Base-by-base conservation (phyloP, 2,888 invertebrate genomes). In the Lepidocyrtoides sp. region DNA sequence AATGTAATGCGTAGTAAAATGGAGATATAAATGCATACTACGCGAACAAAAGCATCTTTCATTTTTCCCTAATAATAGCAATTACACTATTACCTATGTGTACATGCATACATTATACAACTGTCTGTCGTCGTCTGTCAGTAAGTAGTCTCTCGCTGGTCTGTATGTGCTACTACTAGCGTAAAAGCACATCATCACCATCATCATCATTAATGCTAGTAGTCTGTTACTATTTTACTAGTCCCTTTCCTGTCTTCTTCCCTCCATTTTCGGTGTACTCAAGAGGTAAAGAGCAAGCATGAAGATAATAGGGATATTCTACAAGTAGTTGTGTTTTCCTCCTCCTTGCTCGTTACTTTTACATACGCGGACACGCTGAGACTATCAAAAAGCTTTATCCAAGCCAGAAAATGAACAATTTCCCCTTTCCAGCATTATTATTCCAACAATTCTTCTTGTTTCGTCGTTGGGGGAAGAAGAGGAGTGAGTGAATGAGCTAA, bases 401-500 rank as follows among this genome's bases (percentile, higher is more conserved):
- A 63, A 36, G 23, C 87, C 79, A 66, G 66, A 87, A 86, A 89
- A 89, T 82, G 69, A 82, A 69, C 69, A 82, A 89, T 89, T 82
- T 89, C 89, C 89, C n/a, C 48, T 86, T 48, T 44, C 57, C 17
- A 36, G 20, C 23, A 82, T 41, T 60, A 60, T n/a, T 32, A 41
- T 44, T 75, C 32, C 36, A 7, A 20, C 20, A 51, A 17, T 57
- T 81, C 36, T 32, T 36, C 48, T 81, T 57, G 29, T 26, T 51
- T 26, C 0, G 7, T 26, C 7, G 41, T 51, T 7, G 10, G 14
- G 51, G 20, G 20, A n/a, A n/a, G n/a, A 2, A 10, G 23, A 57
- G 20, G 20, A 57, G 8, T 57, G 51, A 51, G 51, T 51, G 51
- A 2, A 12, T n/a, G 14, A 54, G 48, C 12, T n/a, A n/a, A n/a